Percentiles rank a stretch among this genome's conserved stretches.
These are phyloP conservation scores for Acanthurus lineatus DNA, from an alignment of 2,797 vertebrate genomes.

Conservation along the genomic window DNA sequence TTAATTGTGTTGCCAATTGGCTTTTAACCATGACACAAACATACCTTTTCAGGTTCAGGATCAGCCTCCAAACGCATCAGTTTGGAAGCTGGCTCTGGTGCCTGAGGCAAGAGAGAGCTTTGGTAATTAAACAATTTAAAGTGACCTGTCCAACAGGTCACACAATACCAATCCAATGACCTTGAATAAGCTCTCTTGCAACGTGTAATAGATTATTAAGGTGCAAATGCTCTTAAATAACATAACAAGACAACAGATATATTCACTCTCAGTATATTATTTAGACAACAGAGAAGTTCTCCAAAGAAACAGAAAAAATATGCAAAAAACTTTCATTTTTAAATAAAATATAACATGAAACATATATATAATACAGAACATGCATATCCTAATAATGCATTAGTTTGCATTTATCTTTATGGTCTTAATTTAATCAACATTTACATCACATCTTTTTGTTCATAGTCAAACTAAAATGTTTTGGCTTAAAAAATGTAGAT, in stretches of 20 bases:
- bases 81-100: slow-evolving; percentile 86
- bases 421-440: not conserved
- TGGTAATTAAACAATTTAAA: slow-evolving; percentile 79
- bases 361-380: slow-evolving; percentile 4
- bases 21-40: slow-evolving; percentile 55
- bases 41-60: slow-evolving; percentile 85
- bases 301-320: not conserved
- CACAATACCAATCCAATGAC: slow-evolving; percentile 55
- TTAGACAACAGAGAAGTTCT: slow-evolving; percentile 13
- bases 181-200: slow-evolving; percentile 52
- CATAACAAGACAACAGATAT: slow-evolving; percentile 21
- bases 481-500: not conserved
- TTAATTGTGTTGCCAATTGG: slow-evolving; percentile 35
- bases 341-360: slow-evolving; percentile 6
- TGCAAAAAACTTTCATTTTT: not conserved
- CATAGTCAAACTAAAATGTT: not conserved
- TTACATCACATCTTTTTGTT: not conserved
- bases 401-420: not conserved
- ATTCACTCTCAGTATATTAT: slow-evolving; percentile 14
- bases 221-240: slow-evolving; percentile 13
- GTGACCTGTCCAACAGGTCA: slow-evolving; percentile 68
- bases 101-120: slow-evolving; percentile 83
- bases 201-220: slow-evolving; percentile 1
- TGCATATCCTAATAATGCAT: slow-evolving; percentile 38
- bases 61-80: slow-evolving; percentile 82